Percentiles rank a stretch among this genome's conserved stretches.
phyloP scores from a whole-genome alignment of 2,797 vertebrate genomes.

The Sarcoramphus papa region DNA sequence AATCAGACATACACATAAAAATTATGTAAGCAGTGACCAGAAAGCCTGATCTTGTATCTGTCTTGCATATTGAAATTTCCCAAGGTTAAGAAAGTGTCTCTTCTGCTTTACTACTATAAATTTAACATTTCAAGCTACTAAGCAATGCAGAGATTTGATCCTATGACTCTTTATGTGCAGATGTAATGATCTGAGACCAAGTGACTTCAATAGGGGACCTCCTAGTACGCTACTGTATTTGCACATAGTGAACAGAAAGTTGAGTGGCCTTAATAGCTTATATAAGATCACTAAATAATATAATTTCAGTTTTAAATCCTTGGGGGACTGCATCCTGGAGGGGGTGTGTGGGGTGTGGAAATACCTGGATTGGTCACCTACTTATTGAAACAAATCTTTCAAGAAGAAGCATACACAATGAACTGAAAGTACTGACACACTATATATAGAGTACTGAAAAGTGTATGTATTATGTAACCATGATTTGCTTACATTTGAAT shows the following conservation, averaged over 20 bases:
- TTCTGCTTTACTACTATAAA: background rate
- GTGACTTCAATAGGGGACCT: background rate
- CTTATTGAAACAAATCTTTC: background rate
- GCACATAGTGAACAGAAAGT: background rate
- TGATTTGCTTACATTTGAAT: background rate
- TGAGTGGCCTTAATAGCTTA: background rate
- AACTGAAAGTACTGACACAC: background rate
- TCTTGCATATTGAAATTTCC: background rate
- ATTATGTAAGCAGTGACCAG: background rate
- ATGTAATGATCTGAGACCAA: background rate
- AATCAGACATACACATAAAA: background rate
- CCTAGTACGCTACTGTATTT: background rate
- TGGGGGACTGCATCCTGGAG: background rate
- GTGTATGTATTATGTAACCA: background rate
- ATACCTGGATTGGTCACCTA: background rate
- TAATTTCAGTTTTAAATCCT: background rate
- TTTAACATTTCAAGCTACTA: background rate
- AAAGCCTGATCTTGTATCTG: background rate
- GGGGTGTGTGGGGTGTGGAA: background rate
- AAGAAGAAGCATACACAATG: background rate
- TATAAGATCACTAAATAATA: background rate
- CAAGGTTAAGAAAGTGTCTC: background rate
- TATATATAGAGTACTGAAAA: background rate
- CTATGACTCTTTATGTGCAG: background rate
- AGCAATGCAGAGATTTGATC: background rate